Conservation (phyloP, 2,113 vertebrate species). For the Salvelinus sp. region DNA sequence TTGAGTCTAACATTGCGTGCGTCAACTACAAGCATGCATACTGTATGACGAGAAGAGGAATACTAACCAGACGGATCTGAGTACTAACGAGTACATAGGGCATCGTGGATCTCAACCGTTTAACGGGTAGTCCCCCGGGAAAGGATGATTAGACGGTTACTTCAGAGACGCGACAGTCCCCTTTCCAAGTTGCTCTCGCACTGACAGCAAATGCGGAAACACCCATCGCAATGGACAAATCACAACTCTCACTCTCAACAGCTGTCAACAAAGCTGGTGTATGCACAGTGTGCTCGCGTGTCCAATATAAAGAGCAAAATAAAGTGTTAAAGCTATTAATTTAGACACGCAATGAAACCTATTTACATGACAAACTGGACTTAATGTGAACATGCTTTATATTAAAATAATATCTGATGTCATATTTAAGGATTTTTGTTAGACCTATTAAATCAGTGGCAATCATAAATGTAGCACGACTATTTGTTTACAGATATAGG, state of each 20-base stretch:
- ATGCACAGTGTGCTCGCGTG: slow-evolving; percentile 8
- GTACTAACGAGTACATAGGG: slow-evolving; percentile 93
- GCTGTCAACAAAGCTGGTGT: slow-evolving; percentile 17
- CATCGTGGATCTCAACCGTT: slow-evolving; percentile 68
- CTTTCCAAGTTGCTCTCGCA: slow-evolving; percentile 22
- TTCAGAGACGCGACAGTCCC: slow-evolving; percentile 25
- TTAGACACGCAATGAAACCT: no score
- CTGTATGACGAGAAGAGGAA: background rate
- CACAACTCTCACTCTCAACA: slow-evolving; percentile 31
- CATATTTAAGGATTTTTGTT: no score
- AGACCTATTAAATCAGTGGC: no score
- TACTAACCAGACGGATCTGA: slow-evolving; percentile 92
- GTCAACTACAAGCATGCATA: background rate
- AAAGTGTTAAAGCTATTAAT: no score
- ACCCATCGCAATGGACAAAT: slow-evolving; percentile 70
- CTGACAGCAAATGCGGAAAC: slow-evolving; percentile 68
- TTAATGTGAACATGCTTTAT: no score
- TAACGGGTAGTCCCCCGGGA: slow-evolving; percentile 39
- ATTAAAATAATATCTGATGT: no score
- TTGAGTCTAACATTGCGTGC: background rate
- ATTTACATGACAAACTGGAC: no score
- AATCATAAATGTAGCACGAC: no score
- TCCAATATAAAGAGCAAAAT: slow-evolving; percentile 27
- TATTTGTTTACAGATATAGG: no score
- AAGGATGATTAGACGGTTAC: background rate